Evolutionary conservation across 1,140 invertebrate species (phyloP), one percentile per base, ranked within the genome.

Genomic region (Temnothorax nylanderi): DNA sequence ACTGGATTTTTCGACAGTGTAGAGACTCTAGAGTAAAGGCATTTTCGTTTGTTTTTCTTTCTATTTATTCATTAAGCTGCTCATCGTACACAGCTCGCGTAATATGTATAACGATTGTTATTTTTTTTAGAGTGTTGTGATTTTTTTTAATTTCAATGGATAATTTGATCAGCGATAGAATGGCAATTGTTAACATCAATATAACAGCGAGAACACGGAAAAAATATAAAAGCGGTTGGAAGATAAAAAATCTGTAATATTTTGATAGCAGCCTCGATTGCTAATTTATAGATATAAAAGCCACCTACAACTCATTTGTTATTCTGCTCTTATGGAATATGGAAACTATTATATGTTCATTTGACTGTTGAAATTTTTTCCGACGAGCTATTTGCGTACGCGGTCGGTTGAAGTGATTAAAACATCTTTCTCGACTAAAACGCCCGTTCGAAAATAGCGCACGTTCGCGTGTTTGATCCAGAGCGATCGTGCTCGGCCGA

Each of bases 1-100:
- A 60, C 41, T 18, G 80, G n/a, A 75, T 84, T 84, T 84, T 60
- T 82, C 62, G 26, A 47, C 34, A 7, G 18, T 5, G 41, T 10
- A 18, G n/a, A n/a, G n/a, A n/a, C n/a, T n/a, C n/a, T n/a, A n/a
- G 51, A 44, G 21, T 49, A 41, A 76, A 51, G 26, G 47, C 26
- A 51, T 51, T 78, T 67, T 26, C 47, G 13, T 60, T 69, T 54
- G 26, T 69, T 81, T 58, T 69, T 37, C 49, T 60, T 47, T 21
- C 41, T 69, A 56, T 86, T 81, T 86, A 67, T 81, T 81, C 62
- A 64, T 78, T 69, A 47, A 56, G 11, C 51, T 67, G 44, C 54
- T 80, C 62, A 80, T 85, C 26, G 26, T 32, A 44, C 16, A 37
- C 32, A 34, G 16, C 18, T 37, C 26, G 64, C 51, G 80, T 82